Evolutionary conservation across 2,113 vertebrate genomes (phyloP).

Genomic region (Saccopteryx leptura): DNA sequence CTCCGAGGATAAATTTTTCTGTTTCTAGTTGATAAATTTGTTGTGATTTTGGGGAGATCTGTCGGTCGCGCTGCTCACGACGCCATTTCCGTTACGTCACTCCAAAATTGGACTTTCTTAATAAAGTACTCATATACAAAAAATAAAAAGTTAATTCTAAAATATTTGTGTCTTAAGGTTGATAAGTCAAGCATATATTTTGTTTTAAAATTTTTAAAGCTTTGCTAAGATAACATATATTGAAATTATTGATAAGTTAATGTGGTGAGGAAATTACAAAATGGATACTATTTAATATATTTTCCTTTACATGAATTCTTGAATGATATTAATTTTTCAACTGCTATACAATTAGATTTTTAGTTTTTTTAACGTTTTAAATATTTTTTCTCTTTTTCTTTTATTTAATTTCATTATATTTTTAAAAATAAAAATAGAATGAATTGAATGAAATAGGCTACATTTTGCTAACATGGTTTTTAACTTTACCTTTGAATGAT

Average conservation of each 20-base stretch:
- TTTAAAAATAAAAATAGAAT: slow-evolving; percentile 3
- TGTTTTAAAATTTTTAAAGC: background rate
- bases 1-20: no score
- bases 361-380: slow-evolving; percentile 27
- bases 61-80: no score
- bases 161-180: background rate
- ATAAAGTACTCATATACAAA: background rate
- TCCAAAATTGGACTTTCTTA: slow-evolving; percentile 54
- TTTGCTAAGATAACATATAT: background rate
- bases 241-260: background rate
- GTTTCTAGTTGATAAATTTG: no score
- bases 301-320: slow-evolving; percentile 21
- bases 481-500: background rate
- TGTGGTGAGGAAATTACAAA: slow-evolving; percentile 17
- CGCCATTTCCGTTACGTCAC: no score
- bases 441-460: background rate
- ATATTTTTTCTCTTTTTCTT: background rate
- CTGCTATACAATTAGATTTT: background rate
- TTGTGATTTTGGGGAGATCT: no score
- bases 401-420: no score
- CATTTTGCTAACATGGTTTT: background rate
- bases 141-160: background rate
- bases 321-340: background rate
- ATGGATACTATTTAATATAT: background rate
- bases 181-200: background rate